Evolutionary conservation across 1,140 invertebrate species (phyloP).

Genomic region (Chlorops oryzae): DNA sequence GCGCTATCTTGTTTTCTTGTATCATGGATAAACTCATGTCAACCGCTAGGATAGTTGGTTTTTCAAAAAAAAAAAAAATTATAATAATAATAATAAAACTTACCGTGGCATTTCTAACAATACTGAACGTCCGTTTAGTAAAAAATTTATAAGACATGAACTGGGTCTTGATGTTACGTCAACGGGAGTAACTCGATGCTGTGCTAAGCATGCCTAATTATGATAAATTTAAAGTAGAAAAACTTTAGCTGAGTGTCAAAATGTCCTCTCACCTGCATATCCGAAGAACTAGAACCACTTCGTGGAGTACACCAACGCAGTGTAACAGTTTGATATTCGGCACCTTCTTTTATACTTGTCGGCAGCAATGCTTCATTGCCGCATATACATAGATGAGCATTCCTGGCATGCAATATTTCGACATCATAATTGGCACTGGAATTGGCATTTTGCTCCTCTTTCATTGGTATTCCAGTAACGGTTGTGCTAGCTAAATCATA

Average conservation of each 20-base stretch:
- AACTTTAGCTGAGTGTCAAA: no score
- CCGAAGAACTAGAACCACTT: constrained; percentile 68
- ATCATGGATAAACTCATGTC: not conserved
- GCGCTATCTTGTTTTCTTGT: no score
- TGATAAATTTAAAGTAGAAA: no score
- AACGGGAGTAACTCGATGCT: constrained; percentile 88
- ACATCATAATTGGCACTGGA: constrained; percentile 98
- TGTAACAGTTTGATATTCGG: constrained; percentile 65
- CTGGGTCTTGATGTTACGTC: constrained; percentile 93
- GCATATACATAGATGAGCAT: constrained; percentile 74
- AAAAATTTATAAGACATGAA: constrained; percentile 92
- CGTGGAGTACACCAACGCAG: constrained; percentile 95
- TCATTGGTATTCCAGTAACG: constrained; percentile 98
- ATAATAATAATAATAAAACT: constrained; percentile 9
- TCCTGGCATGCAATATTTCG: constrained; percentile 83
- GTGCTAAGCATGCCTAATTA: constrained; percentile 74
- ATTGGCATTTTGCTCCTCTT: constrained; percentile 97
- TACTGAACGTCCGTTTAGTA: constrained; percentile 87
- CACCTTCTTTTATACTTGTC: constrained; percentile 51
- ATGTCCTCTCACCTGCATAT: no score
- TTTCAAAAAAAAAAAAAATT: constrained; percentile 3
- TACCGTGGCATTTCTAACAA: constrained; percentile 86
- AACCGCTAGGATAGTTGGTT: not conserved
- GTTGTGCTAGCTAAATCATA: constrained; percentile 92
- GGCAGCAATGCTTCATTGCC: constrained; percentile 52